phyloP scores from a whole-genome alignment of 2,797 vertebrate genomes.

The Zenarchopterus dispar region DNA sequence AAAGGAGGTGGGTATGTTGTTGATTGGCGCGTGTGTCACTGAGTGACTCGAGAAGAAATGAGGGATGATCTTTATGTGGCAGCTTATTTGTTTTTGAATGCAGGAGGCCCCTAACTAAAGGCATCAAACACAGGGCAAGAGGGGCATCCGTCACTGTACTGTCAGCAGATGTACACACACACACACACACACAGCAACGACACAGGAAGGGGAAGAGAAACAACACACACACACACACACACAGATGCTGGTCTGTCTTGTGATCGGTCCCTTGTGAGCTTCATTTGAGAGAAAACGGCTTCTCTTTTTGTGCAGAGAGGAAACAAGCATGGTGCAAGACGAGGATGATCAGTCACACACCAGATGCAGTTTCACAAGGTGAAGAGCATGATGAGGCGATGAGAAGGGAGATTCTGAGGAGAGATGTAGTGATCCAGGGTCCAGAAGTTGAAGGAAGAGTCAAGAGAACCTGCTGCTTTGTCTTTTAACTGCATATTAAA shows the following conservation, averaged over 20 bases:
- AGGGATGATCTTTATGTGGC: conserved; percentile 81
- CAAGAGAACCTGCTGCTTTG: not conserved
- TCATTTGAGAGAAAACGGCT: conserved; percentile 46
- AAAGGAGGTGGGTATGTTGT: conserved; percentile 41
- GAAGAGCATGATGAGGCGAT: conserved; percentile 7
- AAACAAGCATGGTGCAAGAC: conserved; percentile 25
- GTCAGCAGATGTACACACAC: conserved; percentile 48
- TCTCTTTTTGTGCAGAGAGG: conserved; percentile 35
- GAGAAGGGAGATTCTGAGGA: not conserved
- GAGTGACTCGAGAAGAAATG: conserved; percentile 81
- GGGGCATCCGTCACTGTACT: conserved; percentile 55
- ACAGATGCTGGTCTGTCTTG: conserved; percentile 45
- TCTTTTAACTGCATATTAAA: not conserved
- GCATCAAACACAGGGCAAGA: conserved; percentile 53
- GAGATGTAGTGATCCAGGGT: not conserved
- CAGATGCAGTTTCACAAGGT: conserved; percentile 24
- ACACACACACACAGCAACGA: conserved; percentile 25
- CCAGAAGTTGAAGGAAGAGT: not conserved
- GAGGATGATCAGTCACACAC: conserved; percentile 32
- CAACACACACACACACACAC: not conserved
- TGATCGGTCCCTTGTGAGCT: conserved; percentile 58
- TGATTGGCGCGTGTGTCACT: conserved; percentile 52
- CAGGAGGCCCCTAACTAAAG: conserved; percentile 70
- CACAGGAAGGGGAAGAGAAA: conserved; percentile 25
- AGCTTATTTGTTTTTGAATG: conserved; percentile 82